Evolutionary conservation across 2,888 invertebrate species (phyloP), one percentile per base, ranked within the genome.

Genomic region (Falcaria lacertinaria): DNA sequence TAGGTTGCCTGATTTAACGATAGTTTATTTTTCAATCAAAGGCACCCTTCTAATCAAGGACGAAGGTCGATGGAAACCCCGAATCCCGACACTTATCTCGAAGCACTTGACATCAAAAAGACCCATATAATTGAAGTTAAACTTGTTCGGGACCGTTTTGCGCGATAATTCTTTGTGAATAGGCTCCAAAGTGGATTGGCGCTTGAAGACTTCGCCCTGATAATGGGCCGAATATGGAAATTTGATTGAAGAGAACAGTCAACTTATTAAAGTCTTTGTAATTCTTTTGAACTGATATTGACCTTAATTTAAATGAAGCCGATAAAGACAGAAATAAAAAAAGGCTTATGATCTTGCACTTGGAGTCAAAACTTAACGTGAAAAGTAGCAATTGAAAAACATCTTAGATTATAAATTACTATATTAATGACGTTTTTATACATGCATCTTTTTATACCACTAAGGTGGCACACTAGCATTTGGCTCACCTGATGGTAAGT

Each of bases 91-190:
- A 49, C 50, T 42, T 41, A 33, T 42, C 45, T 44, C 34, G 40
- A 51, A 47, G 48, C 40, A 15, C 37, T 37, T 15, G 45, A 57
- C 47, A 57, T 57, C 57, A 52, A 58, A 37, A 59, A 50, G 48
- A 28, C 38, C 37, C 42, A 33, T 45, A 59, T 59, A 56, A 58
- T 58, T 58, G 54, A 44, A 59, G 52, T 52, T 54, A 48, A 54
- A 52, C 58, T 55, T 45, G 25, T 37, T 37, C 25, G 37, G n/a
- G 14, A 22, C 11, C 44, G 43, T 50, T 52, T 55, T 43, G 43
- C 44, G 45, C 48, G 34, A 33, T 44, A 25, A 28, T 42, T 40
- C 40, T 44, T 40, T 44, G 33, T 19, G 33, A 54, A 51, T 48
- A 53, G 37, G 37, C 37, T 14, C 8, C 14, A 25, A 37, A 37